These are phyloP conservation scores for Pyrochroa serraticornis DNA, from an alignment of 2,888 invertebrate species.

Conservation along the genomic window DNA sequence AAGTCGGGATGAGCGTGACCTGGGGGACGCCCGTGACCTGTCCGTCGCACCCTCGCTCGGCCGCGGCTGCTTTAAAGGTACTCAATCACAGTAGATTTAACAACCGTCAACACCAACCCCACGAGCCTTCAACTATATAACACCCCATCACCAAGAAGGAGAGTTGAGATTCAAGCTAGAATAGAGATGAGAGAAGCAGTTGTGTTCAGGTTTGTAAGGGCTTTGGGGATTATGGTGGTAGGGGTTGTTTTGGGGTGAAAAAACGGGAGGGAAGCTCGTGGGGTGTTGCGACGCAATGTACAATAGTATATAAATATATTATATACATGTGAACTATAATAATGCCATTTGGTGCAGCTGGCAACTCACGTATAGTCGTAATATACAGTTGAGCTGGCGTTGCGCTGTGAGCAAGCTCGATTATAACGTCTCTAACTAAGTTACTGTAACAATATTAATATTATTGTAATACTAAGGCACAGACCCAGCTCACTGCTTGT, in stretches of 20 bases:
- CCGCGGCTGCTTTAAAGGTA: constrained; percentile 52
- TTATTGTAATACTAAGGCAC: constrained; percentile 62
- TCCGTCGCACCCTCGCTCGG: constrained; percentile 42
- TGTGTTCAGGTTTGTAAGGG: too few relatives aligned
- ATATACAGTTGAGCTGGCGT: constrained; percentile 47
- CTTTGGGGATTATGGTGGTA: too few relatives aligned
- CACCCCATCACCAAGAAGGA: not conserved
- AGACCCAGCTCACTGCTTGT: constrained; percentile 60
- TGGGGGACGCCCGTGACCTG: constrained; percentile 48
- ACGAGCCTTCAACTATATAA: not conserved
- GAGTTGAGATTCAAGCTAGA: not conserved
- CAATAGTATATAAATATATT: constrained; percentile 49
- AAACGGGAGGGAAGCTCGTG: constrained; percentile 19
- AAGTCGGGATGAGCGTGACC: constrained; percentile 51
- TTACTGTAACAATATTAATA: constrained; percentile 58
- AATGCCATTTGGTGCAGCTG: constrained; percentile 45
- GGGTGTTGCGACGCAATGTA: constrained; percentile 34
- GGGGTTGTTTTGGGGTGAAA: not conserved
- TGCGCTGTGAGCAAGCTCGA: constrained; percentile 56
- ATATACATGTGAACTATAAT: constrained; percentile 42
- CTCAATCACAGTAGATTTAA: constrained; percentile 55
- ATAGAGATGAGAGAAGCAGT: not conserved
- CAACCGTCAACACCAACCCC: constrained; percentile 24
- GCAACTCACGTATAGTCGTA: constrained; percentile 40
- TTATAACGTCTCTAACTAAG: constrained; percentile 52